Conservation (phyloP, 2,888 invertebrate genomes). For the Athripsodes cinereus region DNA sequence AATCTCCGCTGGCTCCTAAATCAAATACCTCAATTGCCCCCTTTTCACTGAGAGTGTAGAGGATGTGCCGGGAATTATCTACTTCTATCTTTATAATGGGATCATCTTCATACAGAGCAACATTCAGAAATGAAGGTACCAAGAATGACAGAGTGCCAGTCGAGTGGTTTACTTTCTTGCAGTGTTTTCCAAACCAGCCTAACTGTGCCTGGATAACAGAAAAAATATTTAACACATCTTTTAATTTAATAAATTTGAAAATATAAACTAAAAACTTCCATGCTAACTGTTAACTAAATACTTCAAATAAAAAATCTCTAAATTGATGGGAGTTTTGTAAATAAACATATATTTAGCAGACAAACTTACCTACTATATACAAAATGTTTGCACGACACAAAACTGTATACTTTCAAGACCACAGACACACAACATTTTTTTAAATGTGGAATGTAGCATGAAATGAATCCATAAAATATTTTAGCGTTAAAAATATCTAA, state of each 20-base stretch:
- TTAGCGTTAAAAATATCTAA: background rate
- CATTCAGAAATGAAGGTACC: conserved; percentile 83
- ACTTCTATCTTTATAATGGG: conserved; percentile 81
- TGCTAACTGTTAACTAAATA: too few relatives aligned
- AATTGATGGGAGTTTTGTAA: too few relatives aligned
- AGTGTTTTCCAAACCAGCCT: conserved; percentile 93
- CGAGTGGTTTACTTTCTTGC: conserved; percentile 92
- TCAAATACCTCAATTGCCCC: conserved; percentile 87
- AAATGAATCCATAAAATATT: too few relatives aligned
- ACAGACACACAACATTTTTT: too few relatives aligned
- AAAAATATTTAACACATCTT: background rate
- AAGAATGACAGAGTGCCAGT: conserved; percentile 81
- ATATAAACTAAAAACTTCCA: too few relatives aligned
- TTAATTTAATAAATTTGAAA: background rate
- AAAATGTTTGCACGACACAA: too few relatives aligned
- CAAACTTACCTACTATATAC: too few relatives aligned
- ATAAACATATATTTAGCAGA: too few relatives aligned
- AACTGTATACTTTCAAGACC: too few relatives aligned
- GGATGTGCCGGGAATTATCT: conserved; percentile 81
- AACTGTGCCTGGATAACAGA: conserved; percentile 58
- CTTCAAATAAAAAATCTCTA: too few relatives aligned
- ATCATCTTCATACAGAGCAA: conserved; percentile 82
- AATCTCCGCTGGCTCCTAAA: conserved; percentile 71
- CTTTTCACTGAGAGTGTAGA: conserved; percentile 86
- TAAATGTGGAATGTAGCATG: too few relatives aligned